Percentiles rank a stretch among this genome's conserved stretches.
These are phyloP conservation scores for Micrasema longulum DNA, from an alignment of 1,140 invertebrate genomes.

Conservation along the genomic window DNA sequence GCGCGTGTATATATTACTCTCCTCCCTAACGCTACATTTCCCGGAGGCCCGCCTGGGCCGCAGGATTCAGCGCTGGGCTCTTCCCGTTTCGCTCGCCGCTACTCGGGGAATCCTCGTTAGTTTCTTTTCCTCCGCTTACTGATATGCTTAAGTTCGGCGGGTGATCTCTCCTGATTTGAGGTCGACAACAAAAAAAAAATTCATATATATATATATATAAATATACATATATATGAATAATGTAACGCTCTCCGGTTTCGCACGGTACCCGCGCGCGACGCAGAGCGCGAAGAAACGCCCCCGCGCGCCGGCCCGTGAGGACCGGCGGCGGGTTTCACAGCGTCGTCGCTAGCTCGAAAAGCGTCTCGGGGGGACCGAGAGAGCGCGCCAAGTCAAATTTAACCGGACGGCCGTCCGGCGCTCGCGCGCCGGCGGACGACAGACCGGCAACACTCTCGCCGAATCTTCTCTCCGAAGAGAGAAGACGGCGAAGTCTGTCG, in stretches of 20 bases:
- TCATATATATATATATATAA: conserved; percentile 8
- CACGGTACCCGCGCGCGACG: neutral
- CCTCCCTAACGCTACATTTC: conserved; percentile 79
- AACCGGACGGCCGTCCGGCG: conserved; percentile 18
- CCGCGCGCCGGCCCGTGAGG: neutral
- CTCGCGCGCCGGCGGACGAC: conserved; percentile 9
- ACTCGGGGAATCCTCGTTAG: conserved; percentile 89
- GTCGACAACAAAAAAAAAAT: conserved; percentile 62
- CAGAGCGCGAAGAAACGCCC: conserved; percentile 24
- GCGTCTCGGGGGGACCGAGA: neutral
- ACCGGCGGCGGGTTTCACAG: neutral
- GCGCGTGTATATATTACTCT: conserved; percentile 55
- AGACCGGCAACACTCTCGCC: conserved; percentile 32
- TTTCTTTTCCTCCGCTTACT: conserved; percentile 94
- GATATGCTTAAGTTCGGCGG: conserved; percentile 90
- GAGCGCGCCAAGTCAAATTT: too few species aligned
- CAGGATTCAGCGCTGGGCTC: conserved; percentile 74
- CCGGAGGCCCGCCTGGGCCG: conserved; percentile 62
- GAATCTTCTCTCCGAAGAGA: neutral
- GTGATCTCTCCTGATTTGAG: conserved; percentile 79
- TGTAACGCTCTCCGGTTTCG: neutral
- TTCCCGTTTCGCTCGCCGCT: conserved; percentile 87
- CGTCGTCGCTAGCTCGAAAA: conserved; percentile 20
- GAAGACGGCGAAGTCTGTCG: conserved; percentile 49
- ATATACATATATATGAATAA: conserved; percentile 4